Evolutionary conservation across 2,113 vertebrate genomes (phyloP).

Genomic region (Phalacrocorax brasilianus): DNA sequence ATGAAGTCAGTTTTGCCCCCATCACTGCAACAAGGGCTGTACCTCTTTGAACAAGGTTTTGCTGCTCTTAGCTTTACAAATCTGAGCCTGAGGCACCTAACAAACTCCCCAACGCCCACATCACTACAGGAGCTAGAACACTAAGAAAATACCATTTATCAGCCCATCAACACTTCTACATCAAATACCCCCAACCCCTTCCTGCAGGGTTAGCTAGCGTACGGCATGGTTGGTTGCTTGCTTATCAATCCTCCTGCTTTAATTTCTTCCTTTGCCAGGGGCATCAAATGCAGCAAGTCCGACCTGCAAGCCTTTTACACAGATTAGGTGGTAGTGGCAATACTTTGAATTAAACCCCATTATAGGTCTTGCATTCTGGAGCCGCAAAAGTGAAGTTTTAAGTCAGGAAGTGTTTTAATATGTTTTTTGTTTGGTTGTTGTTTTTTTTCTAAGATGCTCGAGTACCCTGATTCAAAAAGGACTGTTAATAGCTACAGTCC

Average conservation of each 20-base stretch:
- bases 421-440: not conserved
- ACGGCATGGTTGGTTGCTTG: no score
- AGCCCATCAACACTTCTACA: not conserved
- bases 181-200: rapidly evolving
- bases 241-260: not conserved
- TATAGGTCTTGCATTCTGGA: not conserved
- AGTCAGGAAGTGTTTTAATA: not conserved
- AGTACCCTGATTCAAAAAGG: not conserved
- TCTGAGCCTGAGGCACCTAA: not conserved
- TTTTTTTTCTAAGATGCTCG: not conserved
- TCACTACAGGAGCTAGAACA: rapidly evolving
- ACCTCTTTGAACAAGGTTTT: not conserved
- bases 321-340: not conserved
- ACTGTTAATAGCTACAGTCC: not conserved
- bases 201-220: not conserved
- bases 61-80: not conserved
- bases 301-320: not conserved
- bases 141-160: not conserved
- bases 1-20: not conserved
- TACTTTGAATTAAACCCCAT: not conserved
- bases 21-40: not conserved
- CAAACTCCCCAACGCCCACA: not conserved
- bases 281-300: not conserved
- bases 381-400: not conserved
- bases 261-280: not conserved